Percentiles rank a stretch among this genome's conserved stretches.
These are phyloP conservation scores for Gallinago media DNA, from an alignment of 2,113 vertebrate species.

Conservation along the genomic window DNA sequence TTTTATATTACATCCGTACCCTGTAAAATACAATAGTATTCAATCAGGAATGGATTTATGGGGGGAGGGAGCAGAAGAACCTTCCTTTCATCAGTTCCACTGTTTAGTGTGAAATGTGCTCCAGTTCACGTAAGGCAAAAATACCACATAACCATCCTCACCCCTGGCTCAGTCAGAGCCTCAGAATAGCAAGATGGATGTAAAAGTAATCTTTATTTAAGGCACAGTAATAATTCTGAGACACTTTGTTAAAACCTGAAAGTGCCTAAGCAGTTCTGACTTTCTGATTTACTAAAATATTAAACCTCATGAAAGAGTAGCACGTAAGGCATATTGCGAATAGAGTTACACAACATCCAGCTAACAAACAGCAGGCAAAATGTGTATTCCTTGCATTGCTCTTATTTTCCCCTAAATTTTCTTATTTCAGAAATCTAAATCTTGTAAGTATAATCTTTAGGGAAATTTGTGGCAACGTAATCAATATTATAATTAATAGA, in stretches of 20 bases:
- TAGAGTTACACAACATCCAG: background rate
- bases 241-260: background rate
- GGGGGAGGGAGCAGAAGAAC: background rate
- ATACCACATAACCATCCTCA: background rate
- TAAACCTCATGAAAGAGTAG: background rate
- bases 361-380: background rate
- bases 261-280: background rate
- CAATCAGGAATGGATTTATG: background rate
- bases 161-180: background rate
- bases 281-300: constrained; percentile 1
- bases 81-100: background rate
- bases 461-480: constrained; percentile 20
- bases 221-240: background rate
- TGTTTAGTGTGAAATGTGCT: background rate
- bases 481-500: constrained; percentile 35
- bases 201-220: background rate
- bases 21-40: background rate
- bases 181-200: background rate
- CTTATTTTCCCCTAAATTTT: constrained; percentile 7
- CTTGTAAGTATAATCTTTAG: constrained; percentile 30
- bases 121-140: background rate
- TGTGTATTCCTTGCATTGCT: background rate
- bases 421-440: constrained; percentile 29
- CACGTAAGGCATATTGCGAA: background rate
- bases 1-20: background rate